Conservation (phyloP, 2,888 invertebrate genomes). For the Caenorhabditis angaria region DNA sequence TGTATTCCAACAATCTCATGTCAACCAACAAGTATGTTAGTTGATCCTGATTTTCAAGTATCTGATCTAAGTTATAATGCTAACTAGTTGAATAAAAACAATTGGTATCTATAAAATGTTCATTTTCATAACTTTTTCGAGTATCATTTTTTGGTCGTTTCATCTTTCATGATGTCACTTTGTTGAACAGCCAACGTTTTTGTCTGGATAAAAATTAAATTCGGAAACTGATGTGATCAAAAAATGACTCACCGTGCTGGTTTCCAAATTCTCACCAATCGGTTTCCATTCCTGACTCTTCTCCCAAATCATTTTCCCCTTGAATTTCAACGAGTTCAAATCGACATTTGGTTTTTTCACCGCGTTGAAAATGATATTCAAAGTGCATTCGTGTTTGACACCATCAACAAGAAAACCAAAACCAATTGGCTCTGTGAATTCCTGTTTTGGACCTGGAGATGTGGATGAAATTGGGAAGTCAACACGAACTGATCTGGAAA, state of each 20-base stretch:
- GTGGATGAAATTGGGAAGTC: background rate
- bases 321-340: conserved; percentile 22
- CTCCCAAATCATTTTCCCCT: conserved; percentile 30
- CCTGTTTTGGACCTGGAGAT: conserved; percentile 1
- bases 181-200: background rate
- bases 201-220: background rate
- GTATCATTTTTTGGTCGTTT: background rate
- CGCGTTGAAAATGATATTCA: conserved; percentile 19
- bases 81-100: too few relatives aligned
- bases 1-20: too few relatives aligned
- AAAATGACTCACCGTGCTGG: background rate
- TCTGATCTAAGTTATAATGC: too few relatives aligned
- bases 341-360: conserved; percentile 27
- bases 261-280: background rate
- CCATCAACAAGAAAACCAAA: conserved; percentile 25
- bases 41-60: too few relatives aligned
- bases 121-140: too few relatives aligned
- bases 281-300: conserved; percentile 35
- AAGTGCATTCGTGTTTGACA: conserved; percentile 13
- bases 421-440: conserved; percentile 15
- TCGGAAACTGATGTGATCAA: background rate
- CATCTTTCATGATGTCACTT: background rate
- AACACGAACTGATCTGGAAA: background rate
- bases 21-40: too few relatives aligned
- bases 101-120: too few relatives aligned